Base-by-base conservation (phyloP, 2,888 invertebrate species). In the Suillia variegata region DNA sequence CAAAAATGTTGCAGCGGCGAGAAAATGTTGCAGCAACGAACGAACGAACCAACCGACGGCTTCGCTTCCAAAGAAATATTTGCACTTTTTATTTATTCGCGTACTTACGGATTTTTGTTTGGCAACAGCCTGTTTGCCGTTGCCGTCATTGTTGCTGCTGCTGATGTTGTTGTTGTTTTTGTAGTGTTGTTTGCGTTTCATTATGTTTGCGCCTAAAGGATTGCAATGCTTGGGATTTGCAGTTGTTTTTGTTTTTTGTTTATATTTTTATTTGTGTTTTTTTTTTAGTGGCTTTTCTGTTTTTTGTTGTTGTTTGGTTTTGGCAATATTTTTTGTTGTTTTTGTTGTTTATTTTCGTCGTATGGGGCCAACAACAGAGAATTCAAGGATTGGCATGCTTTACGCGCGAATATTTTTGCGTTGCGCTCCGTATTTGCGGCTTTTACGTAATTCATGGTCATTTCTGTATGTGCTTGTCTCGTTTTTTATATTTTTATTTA, bases 161-260 rank as follows among this genome's bases (percentile, higher is more conserved):
- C 13, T 33, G 22, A n/a, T 24, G 50, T 50, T 50, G 22, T 63
- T 62, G 62, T 33, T 57, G 57, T 58, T 67, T 51, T 56, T 13
- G 48, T 24, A 54, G 71, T 71, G 70, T n/a, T n/a, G n/a, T 77
- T 77, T 76, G 70, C 74, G 70, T 74, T 77, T 76, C 73, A 77
- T 77, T 77, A 77, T 72, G 69, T 69, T 70, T 70, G 71, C 70
- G 77, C 75, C 75, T 72, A 75, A 76, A 75, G 76, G 74, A 74
- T 74, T 70, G 72, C 71, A 67, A 76, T 66, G 24, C 54, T 57
- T 45, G 8, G n/a, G 6, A 45, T 53, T 48, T 38, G 22, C 10
- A n/a, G n/a, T n/a, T n/a, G 26, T 21, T 34, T 42, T 48, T 47
- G 51, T 59, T 55, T 56, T 64, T 47, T 34, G 18, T 17, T 34